Base-by-base conservation (phyloP, 2,113 vertebrate genomes). In the Burhinus oedicnemus region DNA sequence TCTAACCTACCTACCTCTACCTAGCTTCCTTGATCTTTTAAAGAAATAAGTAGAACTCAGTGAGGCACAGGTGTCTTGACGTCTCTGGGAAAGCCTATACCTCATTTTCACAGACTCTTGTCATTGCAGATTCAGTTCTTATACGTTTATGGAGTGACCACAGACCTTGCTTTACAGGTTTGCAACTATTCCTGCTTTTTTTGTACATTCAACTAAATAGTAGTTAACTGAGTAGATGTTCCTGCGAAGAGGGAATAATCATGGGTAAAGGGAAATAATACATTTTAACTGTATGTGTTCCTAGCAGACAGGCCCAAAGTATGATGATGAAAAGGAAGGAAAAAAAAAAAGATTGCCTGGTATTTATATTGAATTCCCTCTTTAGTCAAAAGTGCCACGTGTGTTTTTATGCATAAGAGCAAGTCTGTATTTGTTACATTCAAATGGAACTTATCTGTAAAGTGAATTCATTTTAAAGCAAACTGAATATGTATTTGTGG, bases 261-360 rank as follows among this genome's bases (percentile, higher is more conserved):
- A 57, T 7, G 8, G 12, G 21, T 51, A 90, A 79, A 30, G 11
- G 13, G 34, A 54, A 76, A 70, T n/a, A 2, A 44, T 20, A 7
- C 6, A 36, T 71, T 93, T 82, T 20, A 70, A 20, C 15, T 49
- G 8, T 10, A 77, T 9, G 2, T 30, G 25, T 87, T 84, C 71
- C 27, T 68, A 71, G 30, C 20, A 64, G 23, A 23, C 36, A 71
- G 7, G 4, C 26, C 7, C 6, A 93, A 87, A 64, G 4, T 3
- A n/a, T 9, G 17, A 60, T 9, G 6, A 71, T 29, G 6, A 38
- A 83, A 74, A 69, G 52, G 20, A 83, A 52, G 30, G 38, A 60
- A 8, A 21, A 2, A 45, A 34, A 1, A 40, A 18, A 57, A 6
- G 1, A 70, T 47, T 38, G 49, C 12, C 25, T 18, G 1, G 7